Conservation (phyloP, 2,888 invertebrate genomes). For the Perdita meconis region DNA sequence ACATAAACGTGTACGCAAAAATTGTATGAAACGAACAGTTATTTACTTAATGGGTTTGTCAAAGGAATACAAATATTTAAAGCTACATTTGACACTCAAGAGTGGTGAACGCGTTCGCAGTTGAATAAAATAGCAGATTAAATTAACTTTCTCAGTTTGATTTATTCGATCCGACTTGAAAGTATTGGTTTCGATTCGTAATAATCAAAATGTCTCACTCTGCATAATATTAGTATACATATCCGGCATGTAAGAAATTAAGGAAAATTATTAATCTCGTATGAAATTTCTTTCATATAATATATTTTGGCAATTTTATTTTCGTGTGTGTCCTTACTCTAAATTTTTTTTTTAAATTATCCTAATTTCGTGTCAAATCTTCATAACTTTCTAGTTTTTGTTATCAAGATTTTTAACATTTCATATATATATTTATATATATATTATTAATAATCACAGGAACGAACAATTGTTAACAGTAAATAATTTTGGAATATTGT, state of each 20-base stretch:
- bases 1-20: background rate
- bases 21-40: background rate
- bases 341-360: conserved; percentile 42
- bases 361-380: conserved; percentile 45
- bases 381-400: conserved; percentile 40
- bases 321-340: conserved; percentile 55
- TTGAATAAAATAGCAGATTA: background rate
- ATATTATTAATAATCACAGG: conserved; percentile 56
- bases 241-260: conserved; percentile 47
- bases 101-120: background rate
- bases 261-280: conserved; percentile 41
- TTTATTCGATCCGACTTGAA: conserved; percentile 22
- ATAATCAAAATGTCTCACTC: conserved; percentile 51
- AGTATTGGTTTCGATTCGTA: conserved; percentile 10
- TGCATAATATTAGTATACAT: conserved; percentile 56
- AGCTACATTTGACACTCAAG: background rate
- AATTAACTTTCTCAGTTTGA: conserved; percentile 11
- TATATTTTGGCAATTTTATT: conserved; percentile 52
- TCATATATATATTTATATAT: conserved; percentile 16
- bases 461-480: conserved; percentile 54
- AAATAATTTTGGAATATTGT: conserved; percentile 54
- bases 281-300: conserved; percentile 44
- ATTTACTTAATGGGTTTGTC: background rate
- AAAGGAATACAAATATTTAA: background rate
- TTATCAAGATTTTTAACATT: conserved; percentile 38